Evolutionary conservation across 2,888 invertebrate genomes (phyloP).

Genomic region (Drosophila neutralis): DNA sequence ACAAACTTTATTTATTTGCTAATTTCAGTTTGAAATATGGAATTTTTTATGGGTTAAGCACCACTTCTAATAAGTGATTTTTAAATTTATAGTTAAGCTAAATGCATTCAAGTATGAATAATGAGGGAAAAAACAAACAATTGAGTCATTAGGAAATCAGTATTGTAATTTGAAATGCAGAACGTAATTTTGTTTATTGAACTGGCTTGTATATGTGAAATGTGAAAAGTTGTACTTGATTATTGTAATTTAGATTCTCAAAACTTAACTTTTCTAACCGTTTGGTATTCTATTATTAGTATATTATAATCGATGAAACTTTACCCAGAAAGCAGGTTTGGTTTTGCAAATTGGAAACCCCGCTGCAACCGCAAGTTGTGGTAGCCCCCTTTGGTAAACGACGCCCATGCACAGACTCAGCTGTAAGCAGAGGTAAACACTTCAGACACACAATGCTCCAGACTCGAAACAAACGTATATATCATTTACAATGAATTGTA

Average conservation of each 20-base stretch:
- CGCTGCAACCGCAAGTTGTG: not conserved
- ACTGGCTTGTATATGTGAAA: not conserved
- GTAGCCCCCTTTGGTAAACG: not conserved
- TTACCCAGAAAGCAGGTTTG: not conserved
- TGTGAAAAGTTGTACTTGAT: not conserved
- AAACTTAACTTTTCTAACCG: not conserved
- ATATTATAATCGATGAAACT: not conserved
- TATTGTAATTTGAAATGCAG: not conserved
- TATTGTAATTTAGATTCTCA: not conserved
- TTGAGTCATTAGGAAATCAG: not conserved
- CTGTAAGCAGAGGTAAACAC: constrained; percentile 32
- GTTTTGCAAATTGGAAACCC: not conserved
- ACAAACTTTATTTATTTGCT: not conserved
- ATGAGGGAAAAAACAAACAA: constrained; percentile 1
- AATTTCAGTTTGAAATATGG: not conserved
- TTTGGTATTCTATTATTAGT: not conserved
- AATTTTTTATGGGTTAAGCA: not conserved
- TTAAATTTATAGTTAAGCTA: not conserved
- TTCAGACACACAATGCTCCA: constrained; percentile 43
- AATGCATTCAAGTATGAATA: not conserved
- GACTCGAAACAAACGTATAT: constrained; percentile 27
- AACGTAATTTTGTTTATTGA: not conserved
- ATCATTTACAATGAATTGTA: constrained; percentile 9
- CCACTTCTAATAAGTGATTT: not conserved
- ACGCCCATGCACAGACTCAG: constrained; percentile 13